phyloP scores from a whole-genome alignment of 2,113 vertebrate genomes.

The Mustelus asterias region DNA sequence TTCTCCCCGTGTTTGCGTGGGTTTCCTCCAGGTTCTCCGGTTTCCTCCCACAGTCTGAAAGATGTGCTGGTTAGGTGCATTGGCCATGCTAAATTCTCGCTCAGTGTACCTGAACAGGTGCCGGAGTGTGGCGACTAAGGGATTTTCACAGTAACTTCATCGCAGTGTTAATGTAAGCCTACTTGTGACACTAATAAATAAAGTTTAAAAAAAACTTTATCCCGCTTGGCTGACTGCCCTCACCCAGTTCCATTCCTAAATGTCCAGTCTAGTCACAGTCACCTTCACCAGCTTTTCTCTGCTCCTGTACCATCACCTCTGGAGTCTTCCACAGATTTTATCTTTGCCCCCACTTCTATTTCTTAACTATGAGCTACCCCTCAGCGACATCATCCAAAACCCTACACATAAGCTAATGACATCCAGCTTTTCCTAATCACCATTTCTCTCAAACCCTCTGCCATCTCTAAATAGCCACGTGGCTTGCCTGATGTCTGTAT shows the following conservation, averaged over 20 bases:
- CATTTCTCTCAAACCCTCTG: background rate
- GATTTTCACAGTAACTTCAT: no score
- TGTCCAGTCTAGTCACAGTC: background rate
- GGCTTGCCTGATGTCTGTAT: background rate
- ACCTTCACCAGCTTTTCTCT: background rate
- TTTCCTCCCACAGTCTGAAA: no score
- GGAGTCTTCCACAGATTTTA: background rate
- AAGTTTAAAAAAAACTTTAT: no score
- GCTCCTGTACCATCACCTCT: background rate
- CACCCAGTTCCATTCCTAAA: background rate
- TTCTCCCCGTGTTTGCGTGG: no score
- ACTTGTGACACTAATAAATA: no score
- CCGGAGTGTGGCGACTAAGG: no score
- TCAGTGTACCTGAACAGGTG: no score
- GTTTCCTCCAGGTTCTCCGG: no score
- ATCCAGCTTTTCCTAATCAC: background rate
- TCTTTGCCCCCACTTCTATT: background rate
- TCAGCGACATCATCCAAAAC: background rate
- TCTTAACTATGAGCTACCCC: background rate
- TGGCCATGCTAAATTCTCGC: no score
- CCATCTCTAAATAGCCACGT: background rate
- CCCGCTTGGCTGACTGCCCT: background rate
- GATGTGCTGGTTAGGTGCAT: no score
- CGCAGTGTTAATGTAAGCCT: no score
- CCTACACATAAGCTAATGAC: background rate